Base-by-base conservation (phyloP, 1,140 invertebrate genomes). In the Trichogramma pretiosum region DNA sequence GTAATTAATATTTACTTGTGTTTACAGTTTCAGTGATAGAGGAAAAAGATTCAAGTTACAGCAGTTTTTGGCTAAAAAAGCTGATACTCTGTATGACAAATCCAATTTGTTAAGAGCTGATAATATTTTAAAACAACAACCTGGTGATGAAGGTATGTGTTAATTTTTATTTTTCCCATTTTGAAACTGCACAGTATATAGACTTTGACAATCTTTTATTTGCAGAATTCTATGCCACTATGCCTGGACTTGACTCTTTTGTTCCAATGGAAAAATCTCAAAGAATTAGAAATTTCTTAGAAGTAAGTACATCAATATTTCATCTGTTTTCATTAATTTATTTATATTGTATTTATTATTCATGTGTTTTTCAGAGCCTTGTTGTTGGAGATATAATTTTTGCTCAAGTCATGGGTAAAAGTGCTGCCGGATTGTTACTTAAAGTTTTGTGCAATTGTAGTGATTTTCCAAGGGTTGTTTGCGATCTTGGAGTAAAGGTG, bases 181-280 rank as follows among this genome's bases (percentile, higher is more conserved):
- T 22, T 3, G 21, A 18, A 37, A 37, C 16, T 13, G 16, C 4
- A 3, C 16, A n/a, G 16, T 33, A 33, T 33, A n/a, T 11, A 34
- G 33, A 34, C 5, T n/a, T 34, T 9, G 14, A 34, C 17, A 11
- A n/a, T 34, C 17, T 9, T 14, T 11, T 23, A 50, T 45, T 40
- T 35, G 56, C 61, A 83, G 87, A 87, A 72, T 77, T 80, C 64
- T 89, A 79, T 78, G 85, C 85, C 34, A 76, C 87, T 40, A 81
- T 90, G 76, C 88, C 89, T 50, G 87, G 89, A 1, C 79, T 87
- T 65, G 90, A 94, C 71, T 80, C 79, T 34, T 93, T 88, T 64
- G 74, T 80, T 55, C 70, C 68, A 18, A 78, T 87, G 52, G 84
- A 89, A 59, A 82, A 83, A 53, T 74, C 76, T 14, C 81, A 79